These are phyloP conservation scores for Bombus fervidus DNA, from an alignment of 1,140 invertebrate species.

Conservation along the genomic window DNA sequence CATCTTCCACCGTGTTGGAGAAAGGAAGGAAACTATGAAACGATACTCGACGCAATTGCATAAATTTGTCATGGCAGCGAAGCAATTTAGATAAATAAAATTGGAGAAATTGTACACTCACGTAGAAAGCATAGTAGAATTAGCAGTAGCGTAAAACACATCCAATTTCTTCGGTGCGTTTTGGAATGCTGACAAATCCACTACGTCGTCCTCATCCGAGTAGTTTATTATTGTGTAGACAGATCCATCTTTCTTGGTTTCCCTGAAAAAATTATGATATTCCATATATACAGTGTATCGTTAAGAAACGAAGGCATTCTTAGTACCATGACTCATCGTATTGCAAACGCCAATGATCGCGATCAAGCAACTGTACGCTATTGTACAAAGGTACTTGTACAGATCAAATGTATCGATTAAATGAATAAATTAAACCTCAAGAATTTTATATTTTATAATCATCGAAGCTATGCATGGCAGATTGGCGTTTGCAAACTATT, in stretches of 20 bases:
- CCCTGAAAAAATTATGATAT: slow-evolving; percentile 45
- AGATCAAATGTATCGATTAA: not conserved
- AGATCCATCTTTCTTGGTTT: slow-evolving; percentile 17
- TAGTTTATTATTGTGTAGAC: slow-evolving; percentile 82
- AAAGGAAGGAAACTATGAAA: not conserved
- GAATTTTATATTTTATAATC: not conserved
- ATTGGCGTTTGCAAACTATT: not conserved
- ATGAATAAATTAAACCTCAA: not conserved
- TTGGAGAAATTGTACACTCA: slow-evolving; percentile 8
- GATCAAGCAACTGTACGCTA: too few relatives aligned
- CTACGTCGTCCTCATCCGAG: slow-evolving; percentile 68
- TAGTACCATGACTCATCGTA: not conserved
- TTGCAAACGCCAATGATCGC: not conserved
- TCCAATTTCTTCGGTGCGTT: slow-evolving; percentile 51
- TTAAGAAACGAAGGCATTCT: not conserved
- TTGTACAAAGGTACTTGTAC: not conserved
- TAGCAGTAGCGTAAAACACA: slow-evolving; percentile 50
- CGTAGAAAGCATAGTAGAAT: not conserved
- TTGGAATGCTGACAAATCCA: slow-evolving; percentile 77
- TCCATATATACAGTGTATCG: not conserved
- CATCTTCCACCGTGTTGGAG: too few relatives aligned
- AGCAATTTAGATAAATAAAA: not conserved
- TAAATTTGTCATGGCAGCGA: not conserved
- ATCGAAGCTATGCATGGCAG: not conserved
- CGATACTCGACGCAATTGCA: too few relatives aligned